Evolutionary conservation across 2,113 vertebrate genomes (phyloP), one percentile per base, ranked within the genome.

Genomic region (Barbus barbus): DNA sequence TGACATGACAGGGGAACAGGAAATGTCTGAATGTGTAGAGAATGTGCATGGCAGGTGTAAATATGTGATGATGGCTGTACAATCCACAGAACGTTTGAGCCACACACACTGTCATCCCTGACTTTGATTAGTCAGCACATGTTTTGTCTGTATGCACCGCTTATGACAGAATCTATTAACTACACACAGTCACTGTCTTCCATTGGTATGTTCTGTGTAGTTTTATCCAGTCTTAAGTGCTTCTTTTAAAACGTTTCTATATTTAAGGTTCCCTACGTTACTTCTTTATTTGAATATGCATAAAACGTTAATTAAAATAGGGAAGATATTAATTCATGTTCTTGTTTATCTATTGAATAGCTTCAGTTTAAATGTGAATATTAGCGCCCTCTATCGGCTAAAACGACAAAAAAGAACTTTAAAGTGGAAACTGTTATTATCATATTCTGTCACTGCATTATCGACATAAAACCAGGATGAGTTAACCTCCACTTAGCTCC

Each of bases 1-100:
- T 26, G 60, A n/a, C 36, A 46, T 84, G 83, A 61, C 53, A 81
- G 41, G 56, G 74, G 83, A 88, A 86, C 48, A 85, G 83, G 85
- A 89, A 87, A 85, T 82, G 86, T 83, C 56, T 63, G 84, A 83
- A 86, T 82, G 86, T 84, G 71, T 83, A 53, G 86, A 83, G 84
- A 83, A 71, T 77, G 73, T 41, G 51, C 69, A 81, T 51, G 72
- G 48, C 73, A 74, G 24, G 61, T 79, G 67, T 38, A 74, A 53
- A 79, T 71, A 83, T 82, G 63, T 74, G 51, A 24, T 78, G 31
- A 63, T n/a, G n/a, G n/a, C 73, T 72, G 75, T 44, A 65, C 33
- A 83, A 53, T 36, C 16, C 33, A 51, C 61, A 65, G 13, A 73
- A 26, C n/a, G 22, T 41, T 24, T 31, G 31, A 26, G 63, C 61